Percentiles rank a stretch among this genome's conserved stretches.
Evolutionary conservation across 2,113 vertebrate genomes (phyloP).

Genomic region (Amblyopsis rosae): DNA sequence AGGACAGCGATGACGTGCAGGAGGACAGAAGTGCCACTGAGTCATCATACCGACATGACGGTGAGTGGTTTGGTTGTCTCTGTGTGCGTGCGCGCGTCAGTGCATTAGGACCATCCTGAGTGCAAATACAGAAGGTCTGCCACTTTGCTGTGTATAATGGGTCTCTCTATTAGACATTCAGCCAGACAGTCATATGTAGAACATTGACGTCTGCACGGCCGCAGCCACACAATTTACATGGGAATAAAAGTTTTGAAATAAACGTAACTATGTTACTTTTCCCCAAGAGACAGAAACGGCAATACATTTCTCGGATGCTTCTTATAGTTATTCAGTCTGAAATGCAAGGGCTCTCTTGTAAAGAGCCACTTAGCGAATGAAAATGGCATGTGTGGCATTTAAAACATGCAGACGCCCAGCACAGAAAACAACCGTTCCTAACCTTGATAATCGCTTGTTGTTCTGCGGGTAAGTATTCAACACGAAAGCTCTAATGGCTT

Average conservation of each 20-base stretch:
- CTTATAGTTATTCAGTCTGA: constrained; percentile 10
- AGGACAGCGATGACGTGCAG: constrained; percentile 55
- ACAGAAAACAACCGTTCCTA: neutral
- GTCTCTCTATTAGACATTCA: constrained; percentile 18
- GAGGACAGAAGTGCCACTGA: constrained; percentile 44
- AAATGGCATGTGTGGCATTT: constrained; percentile 32
- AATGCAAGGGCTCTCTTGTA: constrained; percentile 21
- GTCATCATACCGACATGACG: constrained; percentile 48
- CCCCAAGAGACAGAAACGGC: neutral
- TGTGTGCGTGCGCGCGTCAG: neutral
- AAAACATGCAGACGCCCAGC: constrained; percentile 3
- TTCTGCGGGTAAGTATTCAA: constrained; percentile 39
- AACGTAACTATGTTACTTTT: neutral
- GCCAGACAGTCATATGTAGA: constrained; percentile 12
- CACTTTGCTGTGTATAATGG: constrained; percentile 32
- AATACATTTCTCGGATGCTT: constrained; percentile 10
- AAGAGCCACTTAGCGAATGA: constrained; percentile 34
- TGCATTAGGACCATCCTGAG: constrained; percentile 52
- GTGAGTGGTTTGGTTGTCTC: neutral
- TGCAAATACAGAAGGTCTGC: constrained; percentile 50
- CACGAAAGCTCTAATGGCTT: constrained; percentile 16
- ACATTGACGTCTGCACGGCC: constrained; percentile 25
- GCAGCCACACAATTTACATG: constrained; percentile 2
- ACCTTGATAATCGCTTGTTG: constrained; percentile 6
- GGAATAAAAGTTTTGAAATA: neutral